Percentiles rank a stretch among this genome's conserved stretches.
These are phyloP conservation scores for Danio jaintianensis DNA, from an alignment of 2,797 vertebrate genomes.

Conservation along the genomic window DNA sequence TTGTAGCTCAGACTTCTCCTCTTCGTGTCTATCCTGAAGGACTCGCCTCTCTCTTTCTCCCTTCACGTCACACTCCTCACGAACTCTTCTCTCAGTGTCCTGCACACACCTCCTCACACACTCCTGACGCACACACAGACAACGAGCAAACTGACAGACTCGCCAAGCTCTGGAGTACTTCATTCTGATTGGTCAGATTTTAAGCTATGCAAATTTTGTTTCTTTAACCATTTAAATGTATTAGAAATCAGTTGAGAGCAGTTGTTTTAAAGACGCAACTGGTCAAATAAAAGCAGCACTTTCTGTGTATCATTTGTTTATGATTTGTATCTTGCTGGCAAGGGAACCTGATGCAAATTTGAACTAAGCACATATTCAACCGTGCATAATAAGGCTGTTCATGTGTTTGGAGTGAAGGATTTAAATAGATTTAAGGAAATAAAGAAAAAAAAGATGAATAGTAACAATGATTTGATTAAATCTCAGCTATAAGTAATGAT, in stretches of 20 bases:
- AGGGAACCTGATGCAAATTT: not conserved
- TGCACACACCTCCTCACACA: slow-evolving; percentile 51
- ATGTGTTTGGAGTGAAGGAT: not conserved
- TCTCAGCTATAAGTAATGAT: too few species aligned
- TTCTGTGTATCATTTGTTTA: not conserved
- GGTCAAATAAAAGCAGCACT: not conserved
- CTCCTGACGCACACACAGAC: slow-evolving; percentile 36
- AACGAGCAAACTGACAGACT: not conserved
- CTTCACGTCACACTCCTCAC: slow-evolving; percentile 52
- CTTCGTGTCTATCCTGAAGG: slow-evolving; percentile 68
- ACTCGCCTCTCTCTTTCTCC: slow-evolving; percentile 65
- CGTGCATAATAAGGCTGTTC: not conserved
- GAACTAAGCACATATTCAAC: not conserved
- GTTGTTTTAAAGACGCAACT: not conserved
- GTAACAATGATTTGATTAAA: too few species aligned
- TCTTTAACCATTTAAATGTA: not conserved
- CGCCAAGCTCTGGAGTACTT: not conserved
- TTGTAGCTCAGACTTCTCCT: slow-evolving; percentile 69
- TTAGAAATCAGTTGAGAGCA: not conserved
- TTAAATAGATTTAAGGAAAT: not conserved
- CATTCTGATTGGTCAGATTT: not conserved
- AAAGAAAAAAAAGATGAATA: too few species aligned
- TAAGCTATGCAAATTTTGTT: not conserved
- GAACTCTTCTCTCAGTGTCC: slow-evolving; percentile 47
- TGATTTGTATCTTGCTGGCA: not conserved